Percentiles rank a stretch among this genome's conserved stretches.
phyloP scores from a whole-genome alignment of 2,113 vertebrate species.

The Syngnathoides biaculeatus region DNA sequence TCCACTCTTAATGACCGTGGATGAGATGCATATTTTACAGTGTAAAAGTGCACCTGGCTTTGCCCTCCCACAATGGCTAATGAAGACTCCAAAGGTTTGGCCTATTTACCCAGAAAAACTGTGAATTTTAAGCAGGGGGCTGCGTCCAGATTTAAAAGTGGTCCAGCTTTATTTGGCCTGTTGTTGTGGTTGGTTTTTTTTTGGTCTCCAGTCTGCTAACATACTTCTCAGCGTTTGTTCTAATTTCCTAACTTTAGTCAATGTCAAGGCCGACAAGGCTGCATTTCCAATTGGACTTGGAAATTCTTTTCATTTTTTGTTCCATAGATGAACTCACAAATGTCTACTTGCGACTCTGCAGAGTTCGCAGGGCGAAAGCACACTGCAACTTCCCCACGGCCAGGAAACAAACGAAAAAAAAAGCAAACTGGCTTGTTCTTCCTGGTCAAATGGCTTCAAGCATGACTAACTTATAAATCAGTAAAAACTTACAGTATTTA shows the following conservation, averaged over 20 bases:
- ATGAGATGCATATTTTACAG: neutral
- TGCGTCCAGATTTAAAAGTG: slow-evolving; percentile 1
- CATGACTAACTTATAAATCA: too few relatives aligned
- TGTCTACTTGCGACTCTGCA: too few relatives aligned
- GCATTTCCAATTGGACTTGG: neutral
- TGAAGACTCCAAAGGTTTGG: slow-evolving; percentile 1
- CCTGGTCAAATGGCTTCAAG: too few relatives aligned
- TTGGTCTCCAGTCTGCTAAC: neutral
- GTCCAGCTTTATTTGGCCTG: slow-evolving; percentile 4
- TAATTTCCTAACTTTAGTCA: neutral
- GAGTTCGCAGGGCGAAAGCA: too few relatives aligned
- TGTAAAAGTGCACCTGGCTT: neutral
- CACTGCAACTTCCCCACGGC: too few relatives aligned
- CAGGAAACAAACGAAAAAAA: too few relatives aligned
- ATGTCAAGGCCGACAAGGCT: neutral
- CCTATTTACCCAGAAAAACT: slow-evolving; percentile 3
- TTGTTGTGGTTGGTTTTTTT: neutral
- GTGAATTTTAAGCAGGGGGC: neutral
- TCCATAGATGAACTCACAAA: too few relatives aligned
- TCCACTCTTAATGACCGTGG: neutral
- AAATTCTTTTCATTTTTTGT: too few relatives aligned
- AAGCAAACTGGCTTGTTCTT: too few relatives aligned
- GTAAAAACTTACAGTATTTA: too few relatives aligned
- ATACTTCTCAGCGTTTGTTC: neutral
- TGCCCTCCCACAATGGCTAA: neutral